Evolutionary conservation across 2,113 vertebrate species (phyloP).

Genomic region (Epinephelus cyanopodus): DNA sequence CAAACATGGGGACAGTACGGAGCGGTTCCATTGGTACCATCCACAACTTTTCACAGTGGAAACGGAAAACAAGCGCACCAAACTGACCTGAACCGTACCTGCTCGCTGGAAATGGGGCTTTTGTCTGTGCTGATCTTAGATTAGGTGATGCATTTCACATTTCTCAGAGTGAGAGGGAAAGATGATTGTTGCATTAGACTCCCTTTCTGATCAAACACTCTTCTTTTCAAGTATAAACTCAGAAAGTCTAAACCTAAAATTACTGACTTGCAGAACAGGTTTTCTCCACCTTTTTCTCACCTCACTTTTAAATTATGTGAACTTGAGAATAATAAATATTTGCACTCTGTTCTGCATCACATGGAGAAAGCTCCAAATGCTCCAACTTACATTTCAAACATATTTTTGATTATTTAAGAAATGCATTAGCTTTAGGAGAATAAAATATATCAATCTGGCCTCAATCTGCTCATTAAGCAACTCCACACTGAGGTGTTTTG

Average conservation of each 20-base stretch:
- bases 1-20: too few species aligned
- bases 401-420: neutral
- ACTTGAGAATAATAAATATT: slow-evolving; percentile 1
- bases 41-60: too few species aligned
- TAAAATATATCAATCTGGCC: neutral
- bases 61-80: too few species aligned
- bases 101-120: too few species aligned
- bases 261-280: slow-evolving; percentile 34
- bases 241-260: slow-evolving; percentile 26
- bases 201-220: neutral
- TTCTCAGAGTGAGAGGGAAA: neutral
- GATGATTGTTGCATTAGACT: neutral
- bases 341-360: neutral
- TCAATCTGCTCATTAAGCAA: neutral
- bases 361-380: neutral
- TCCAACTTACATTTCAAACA: neutral
- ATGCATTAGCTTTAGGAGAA: neutral
- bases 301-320: neutral
- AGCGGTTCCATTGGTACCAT: too few species aligned
- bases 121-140: neutral
- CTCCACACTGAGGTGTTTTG: neutral
- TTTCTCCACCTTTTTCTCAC: slow-evolving; percentile 2
- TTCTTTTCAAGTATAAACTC: neutral
- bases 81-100: too few species aligned
- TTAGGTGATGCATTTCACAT: neutral